Percentiles rank a stretch among this genome's conserved stretches.
These are phyloP conservation scores for Manacus vitellinus DNA, from an alignment of 2,113 vertebrate genomes.

Conservation along the genomic window DNA sequence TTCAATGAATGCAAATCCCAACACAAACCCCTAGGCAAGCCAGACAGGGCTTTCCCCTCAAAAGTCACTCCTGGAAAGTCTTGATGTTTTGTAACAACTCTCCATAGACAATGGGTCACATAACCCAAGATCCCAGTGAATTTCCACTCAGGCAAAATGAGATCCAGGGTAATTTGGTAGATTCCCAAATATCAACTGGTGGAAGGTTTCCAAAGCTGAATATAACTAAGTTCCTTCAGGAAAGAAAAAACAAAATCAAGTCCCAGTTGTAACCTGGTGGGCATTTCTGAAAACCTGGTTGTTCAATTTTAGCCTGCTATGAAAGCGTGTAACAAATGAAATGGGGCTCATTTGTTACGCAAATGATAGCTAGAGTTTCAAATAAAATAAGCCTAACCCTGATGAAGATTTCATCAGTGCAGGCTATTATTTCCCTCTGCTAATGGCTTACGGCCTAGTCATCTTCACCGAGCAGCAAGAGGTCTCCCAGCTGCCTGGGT, in stretches of 20 bases:
- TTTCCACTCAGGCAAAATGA: background rate
- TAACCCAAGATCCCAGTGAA: background rate
- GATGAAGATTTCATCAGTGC: slow-evolving; percentile 35
- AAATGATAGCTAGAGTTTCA: slow-evolving; percentile 33
- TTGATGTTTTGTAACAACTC: background rate
- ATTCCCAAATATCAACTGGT: rapidly evolving
- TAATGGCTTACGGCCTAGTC: slow-evolving; percentile 37
- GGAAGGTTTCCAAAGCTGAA: background rate
- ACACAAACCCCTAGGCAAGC: background rate
- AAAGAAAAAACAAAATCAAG: background rate
- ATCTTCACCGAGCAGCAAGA: slow-evolving; percentile 58
- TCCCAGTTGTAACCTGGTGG: background rate
- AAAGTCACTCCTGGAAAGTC: background rate
- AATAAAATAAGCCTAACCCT: slow-evolving; percentile 47
- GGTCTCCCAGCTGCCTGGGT: slow-evolving; percentile 62
- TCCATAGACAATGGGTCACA: background rate
- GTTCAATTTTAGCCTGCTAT: background rate
- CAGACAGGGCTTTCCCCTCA: background rate
- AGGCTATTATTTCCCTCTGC: slow-evolving; percentile 33
- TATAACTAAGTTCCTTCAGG: background rate
- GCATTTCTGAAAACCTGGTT: slow-evolving; percentile 1
- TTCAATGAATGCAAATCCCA: background rate
- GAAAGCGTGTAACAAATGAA: background rate
- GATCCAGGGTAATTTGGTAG: background rate
- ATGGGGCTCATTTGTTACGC: background rate